These are phyloP conservation scores for Stenchaetothrips biformis DNA, from an alignment of 2,888 invertebrate genomes.

Conservation along the genomic window DNA sequence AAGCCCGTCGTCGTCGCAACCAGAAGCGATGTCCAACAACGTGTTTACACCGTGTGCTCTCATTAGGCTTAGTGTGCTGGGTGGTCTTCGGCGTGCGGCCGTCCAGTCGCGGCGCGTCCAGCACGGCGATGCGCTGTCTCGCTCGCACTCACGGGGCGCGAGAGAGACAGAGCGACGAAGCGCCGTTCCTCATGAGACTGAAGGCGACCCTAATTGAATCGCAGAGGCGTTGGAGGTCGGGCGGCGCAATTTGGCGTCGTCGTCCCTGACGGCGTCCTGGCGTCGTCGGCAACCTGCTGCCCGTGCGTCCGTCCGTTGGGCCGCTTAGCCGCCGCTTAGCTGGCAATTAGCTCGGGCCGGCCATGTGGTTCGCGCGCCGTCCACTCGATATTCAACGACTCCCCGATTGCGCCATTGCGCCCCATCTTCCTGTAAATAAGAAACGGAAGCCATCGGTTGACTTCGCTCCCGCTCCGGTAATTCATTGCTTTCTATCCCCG, in stretches of 20 bases:
- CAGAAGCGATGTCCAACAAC: no score
- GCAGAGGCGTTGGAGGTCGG: background rate
- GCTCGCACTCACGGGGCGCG: no score
- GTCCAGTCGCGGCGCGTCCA: background rate
- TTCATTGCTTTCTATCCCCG: background rate
- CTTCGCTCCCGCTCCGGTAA: background rate
- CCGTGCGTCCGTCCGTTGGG: background rate
- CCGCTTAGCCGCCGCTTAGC: background rate
- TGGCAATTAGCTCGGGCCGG: conserved; percentile 2
- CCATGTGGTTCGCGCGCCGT: background rate
- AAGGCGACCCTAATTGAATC: background rate
- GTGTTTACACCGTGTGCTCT: no score
- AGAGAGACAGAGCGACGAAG: background rate
- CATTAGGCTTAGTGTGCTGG: no score
- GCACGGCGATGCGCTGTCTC: background rate
- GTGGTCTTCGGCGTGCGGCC: background rate
- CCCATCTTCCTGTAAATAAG: background rate
- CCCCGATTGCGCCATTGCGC: background rate
- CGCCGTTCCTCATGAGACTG: background rate
- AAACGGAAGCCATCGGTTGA: conserved; percentile 16
- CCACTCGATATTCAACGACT: conserved; percentile 23
- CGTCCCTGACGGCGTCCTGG: background rate
- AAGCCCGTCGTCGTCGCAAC: no score
- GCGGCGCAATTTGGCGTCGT: background rate
- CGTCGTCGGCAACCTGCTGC: background rate